phyloP scores from a whole-genome alignment of 2,113 vertebrate species.

The Elachura formosa region DNA sequence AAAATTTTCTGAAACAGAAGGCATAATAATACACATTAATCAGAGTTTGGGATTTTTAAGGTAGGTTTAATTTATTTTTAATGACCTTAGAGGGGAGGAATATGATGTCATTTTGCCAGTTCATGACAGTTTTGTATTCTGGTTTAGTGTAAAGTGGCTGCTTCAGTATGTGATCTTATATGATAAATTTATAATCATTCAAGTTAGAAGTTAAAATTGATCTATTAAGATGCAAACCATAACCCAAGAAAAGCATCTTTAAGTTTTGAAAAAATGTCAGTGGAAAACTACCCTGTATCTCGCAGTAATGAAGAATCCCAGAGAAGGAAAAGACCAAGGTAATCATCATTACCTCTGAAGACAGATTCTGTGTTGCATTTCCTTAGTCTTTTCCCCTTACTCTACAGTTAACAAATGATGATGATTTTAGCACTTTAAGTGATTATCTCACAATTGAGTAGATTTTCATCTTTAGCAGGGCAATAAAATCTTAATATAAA shows the following conservation, averaged over 20 bases:
- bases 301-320: not conserved
- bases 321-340: not conserved
- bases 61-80: not conserved
- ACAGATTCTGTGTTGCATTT: not conserved
- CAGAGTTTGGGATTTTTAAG: not conserved
- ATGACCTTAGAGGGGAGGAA: not conserved
- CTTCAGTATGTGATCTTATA: not conserved
- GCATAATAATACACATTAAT: not conserved
- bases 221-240: not conserved
- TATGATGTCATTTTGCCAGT: not conserved
- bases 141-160: not conserved
- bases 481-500: slow-evolving; percentile 19
- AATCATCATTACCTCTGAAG: not conserved
- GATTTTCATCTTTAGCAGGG: not conserved
- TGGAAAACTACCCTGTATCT: not conserved
- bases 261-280: not conserved
- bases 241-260: not conserved
- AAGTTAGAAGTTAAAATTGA: not conserved
- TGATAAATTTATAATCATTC: not conserved
- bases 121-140: not conserved
- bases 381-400: not conserved
- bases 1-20: not conserved
- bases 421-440: not conserved
- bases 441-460: slow-evolving; percentile 14
- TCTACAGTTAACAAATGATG: not conserved